Conservation (phyloP, 2,888 invertebrate genomes). For the Icerya purchasi region DNA sequence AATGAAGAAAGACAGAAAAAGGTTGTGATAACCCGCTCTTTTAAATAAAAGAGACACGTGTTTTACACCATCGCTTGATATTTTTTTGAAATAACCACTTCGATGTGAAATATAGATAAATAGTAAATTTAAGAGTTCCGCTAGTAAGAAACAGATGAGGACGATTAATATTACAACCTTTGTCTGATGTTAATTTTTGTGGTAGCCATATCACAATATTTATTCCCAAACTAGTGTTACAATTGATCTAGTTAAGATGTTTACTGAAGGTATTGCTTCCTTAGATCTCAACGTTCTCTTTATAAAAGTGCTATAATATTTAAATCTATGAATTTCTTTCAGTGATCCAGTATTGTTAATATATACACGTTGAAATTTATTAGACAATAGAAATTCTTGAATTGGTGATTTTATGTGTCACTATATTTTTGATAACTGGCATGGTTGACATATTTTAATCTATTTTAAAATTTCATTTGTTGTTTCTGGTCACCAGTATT, state of each 20-base stretch:
- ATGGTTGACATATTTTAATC: conserved; percentile 21
- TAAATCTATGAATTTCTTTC: too few relatives aligned
- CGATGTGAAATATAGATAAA: too few relatives aligned
- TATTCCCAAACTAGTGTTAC: conserved; percentile 19
- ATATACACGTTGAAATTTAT: conserved; percentile 20
- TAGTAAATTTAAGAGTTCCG: too few relatives aligned
- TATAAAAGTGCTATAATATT: conserved; percentile 1
- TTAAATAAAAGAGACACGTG: too few relatives aligned
- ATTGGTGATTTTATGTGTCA: conserved; percentile 22
- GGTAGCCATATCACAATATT: conserved; percentile 27
- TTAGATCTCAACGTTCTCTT: conserved; percentile 1
- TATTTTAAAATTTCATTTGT: conserved; percentile 22
- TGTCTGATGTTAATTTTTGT: conserved; percentile 22
- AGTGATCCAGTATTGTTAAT: conserved; percentile 2
- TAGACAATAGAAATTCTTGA: conserved; percentile 18
- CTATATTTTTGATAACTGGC: conserved; percentile 23
- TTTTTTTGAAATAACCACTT: too few relatives aligned
- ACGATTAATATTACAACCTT: too few relatives aligned
- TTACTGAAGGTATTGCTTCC: not conserved
- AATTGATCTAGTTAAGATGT: not conserved
- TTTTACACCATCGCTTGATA: too few relatives aligned
- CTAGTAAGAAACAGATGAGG: too few relatives aligned
- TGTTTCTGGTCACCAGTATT: conserved; percentile 23
- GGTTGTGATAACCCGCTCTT: too few relatives aligned
- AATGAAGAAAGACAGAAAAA: too few relatives aligned